phyloP scores from a whole-genome alignment of 2,113 vertebrate genomes.

The Crotalus horridus region DNA sequence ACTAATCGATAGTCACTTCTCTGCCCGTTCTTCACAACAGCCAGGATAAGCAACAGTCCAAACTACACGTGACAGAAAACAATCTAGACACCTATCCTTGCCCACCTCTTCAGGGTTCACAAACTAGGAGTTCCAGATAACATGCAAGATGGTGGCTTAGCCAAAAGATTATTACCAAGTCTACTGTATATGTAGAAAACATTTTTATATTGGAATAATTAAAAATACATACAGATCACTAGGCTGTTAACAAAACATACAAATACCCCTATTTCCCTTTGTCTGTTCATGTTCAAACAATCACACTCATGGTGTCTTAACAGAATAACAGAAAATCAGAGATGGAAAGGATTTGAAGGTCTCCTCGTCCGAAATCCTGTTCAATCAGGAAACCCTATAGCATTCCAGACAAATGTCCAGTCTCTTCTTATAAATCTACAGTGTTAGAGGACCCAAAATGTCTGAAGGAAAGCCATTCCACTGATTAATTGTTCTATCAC shows the following conservation, averaged over 20 bases:
- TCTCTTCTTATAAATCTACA: neutral
- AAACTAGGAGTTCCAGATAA: neutral
- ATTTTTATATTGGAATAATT: neutral
- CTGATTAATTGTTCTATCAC: neutral
- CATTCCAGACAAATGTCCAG: neutral
- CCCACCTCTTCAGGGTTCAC: neutral
- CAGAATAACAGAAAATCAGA: neutral
- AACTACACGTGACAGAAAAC: neutral
- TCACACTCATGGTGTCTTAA: neutral
- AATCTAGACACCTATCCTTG: neutral
- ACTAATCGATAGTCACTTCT: neutral
- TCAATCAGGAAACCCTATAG: neutral
- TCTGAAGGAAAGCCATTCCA: neutral
- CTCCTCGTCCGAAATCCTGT: neutral
- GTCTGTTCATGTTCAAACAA: neutral
- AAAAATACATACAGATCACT: neutral
- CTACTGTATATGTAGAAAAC: neutral
- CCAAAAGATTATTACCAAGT: neutral
- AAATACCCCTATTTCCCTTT: neutral
- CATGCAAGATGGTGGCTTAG: neutral
- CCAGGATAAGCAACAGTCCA: neutral
- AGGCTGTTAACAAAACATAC: neutral
- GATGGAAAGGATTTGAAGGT: neutral
- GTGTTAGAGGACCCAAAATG: neutral
- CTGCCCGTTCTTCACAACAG: neutral